Conservation (phyloP, 2,797 vertebrate genomes). For the Pseudocheirus occidentalis region DNA sequence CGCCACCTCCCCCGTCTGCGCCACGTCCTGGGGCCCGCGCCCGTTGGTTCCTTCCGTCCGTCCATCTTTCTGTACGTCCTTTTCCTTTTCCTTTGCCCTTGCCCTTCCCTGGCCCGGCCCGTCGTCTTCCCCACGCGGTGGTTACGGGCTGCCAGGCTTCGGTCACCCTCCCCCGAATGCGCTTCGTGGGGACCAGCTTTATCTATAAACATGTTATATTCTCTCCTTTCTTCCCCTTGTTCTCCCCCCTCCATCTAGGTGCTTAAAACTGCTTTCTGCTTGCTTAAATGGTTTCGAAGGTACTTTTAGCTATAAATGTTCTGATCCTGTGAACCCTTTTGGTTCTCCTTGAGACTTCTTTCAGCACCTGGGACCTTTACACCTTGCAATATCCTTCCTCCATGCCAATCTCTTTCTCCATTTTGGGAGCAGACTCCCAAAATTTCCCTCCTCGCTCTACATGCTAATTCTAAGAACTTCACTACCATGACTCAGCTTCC, state of each 20-base stretch:
- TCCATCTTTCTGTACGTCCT: too few species aligned
- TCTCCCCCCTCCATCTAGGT: neutral
- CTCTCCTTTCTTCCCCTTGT: neutral
- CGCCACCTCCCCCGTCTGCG: neutral
- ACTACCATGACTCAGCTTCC: neutral
- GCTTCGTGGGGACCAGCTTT: conserved; percentile 69
- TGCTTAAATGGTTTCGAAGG: neutral
- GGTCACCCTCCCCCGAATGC: conserved; percentile 8
- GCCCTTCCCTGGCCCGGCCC: neutral
- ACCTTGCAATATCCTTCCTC: neutral
- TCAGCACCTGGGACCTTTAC: neutral
- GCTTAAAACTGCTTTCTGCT: neutral
- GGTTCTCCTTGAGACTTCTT: neutral
- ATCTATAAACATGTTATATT: neutral
- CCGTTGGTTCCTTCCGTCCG: neutral
- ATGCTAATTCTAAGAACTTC: neutral
- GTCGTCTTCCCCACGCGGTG: neutral
- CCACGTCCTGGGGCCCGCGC: neutral
- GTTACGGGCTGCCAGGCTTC: neutral
- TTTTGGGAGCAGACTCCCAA: neutral
- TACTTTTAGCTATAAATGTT: neutral
- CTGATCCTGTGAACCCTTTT: neutral
- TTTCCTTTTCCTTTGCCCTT: neutral
- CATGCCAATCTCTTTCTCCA: neutral
- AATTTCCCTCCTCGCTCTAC: neutral